Base-by-base conservation (phyloP, 2,113 vertebrate species). In the Porphyrio hochstetteri region DNA sequence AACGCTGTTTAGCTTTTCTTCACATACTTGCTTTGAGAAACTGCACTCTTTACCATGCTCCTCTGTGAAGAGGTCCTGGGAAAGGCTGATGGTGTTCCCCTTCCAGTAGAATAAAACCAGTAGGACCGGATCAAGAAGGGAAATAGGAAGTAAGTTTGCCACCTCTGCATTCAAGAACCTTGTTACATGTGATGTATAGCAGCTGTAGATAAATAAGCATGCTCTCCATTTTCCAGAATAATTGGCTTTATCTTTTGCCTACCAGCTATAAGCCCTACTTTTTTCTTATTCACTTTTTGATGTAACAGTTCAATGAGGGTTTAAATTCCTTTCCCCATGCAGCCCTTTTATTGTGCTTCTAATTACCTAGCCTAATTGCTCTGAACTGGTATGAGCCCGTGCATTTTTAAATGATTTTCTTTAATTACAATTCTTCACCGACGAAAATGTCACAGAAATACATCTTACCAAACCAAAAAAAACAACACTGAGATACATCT, bases 301-400 rank as follows among this genome's bases (percentile, higher is more conserved):
- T 98, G 95, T 90, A 97, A 96, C 76, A 95, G 95, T 97, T 97
- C 97, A 98, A 68, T 77, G 14, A 92, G 83, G 90, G 92, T 88
- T 97, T 98, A 94, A 94, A 98, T 95, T 97, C 94, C 86, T 97
- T 97, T 97, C 56, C 91, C 95, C 88, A 89, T 88, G 96, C 77
- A 97, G 93, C 87, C 75, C 69, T 97, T 97, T 97, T 94, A 98
- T 98, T 82, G 9, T 95, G 92, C 95, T 96, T 97, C 97, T 98
- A 98, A 98, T 98, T 97, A 98, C 95, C 90, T 93, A 93, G 65
- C 57, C 94, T 98, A 97, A 98, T 98, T 98, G 94, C 96, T 97
- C 93, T 89, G 88, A 97, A 97, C 91, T 88, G 93, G 83, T 90
- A 93, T 25, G 33, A 97, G 92, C 94, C 57, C 5, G 4, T 93